Conservation (phyloP, 1,140 invertebrate genomes). For the Leptinotarsa undecemlineata region DNA sequence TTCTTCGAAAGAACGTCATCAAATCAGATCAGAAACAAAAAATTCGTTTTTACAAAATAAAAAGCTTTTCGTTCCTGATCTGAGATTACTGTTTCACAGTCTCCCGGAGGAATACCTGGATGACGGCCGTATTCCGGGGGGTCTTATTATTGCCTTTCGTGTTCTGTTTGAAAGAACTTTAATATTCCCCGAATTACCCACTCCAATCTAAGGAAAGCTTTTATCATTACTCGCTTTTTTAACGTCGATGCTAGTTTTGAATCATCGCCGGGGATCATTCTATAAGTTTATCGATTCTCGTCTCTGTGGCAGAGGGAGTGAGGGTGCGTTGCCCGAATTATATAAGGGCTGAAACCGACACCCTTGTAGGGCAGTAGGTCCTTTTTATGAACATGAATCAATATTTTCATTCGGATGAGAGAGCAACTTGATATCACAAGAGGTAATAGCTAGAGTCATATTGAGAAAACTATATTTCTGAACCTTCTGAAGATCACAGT, state of each 20-base stretch:
- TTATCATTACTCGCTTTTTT: slow-evolving; percentile 22
- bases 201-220: slow-evolving; percentile 25
- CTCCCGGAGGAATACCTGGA: slow-evolving; percentile 50
- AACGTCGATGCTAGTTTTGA: slow-evolving; percentile 19
- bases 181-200: slow-evolving; percentile 39
- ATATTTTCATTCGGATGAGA: slow-evolving; percentile 7
- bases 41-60: slow-evolving; percentile 51
- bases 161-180: slow-evolving; percentile 32
- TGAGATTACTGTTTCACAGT: slow-evolving; percentile 52
- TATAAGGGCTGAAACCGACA: slow-evolving; percentile 21
- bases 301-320: neutral
- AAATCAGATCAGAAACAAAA: slow-evolving; percentile 52
- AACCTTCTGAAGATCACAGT: no score
- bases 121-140: slow-evolving; percentile 44
- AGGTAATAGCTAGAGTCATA: no score
- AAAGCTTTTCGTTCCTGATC: slow-evolving; percentile 53
- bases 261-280: slow-evolving; percentile 24
- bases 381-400: slow-evolving; percentile 10
- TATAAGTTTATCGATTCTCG: slow-evolving; percentile 13
- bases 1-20: no score
- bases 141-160: slow-evolving; percentile 47
- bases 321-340: slow-evolving; percentile 1
- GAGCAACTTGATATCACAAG: no score
- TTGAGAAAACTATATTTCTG: no score
- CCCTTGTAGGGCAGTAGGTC: slow-evolving; percentile 18